Percentiles rank a stretch among this genome's conserved stretches.
Evolutionary conservation across 2,113 vertebrate species (phyloP).

Genomic region (Halcyon senegalensis): DNA sequence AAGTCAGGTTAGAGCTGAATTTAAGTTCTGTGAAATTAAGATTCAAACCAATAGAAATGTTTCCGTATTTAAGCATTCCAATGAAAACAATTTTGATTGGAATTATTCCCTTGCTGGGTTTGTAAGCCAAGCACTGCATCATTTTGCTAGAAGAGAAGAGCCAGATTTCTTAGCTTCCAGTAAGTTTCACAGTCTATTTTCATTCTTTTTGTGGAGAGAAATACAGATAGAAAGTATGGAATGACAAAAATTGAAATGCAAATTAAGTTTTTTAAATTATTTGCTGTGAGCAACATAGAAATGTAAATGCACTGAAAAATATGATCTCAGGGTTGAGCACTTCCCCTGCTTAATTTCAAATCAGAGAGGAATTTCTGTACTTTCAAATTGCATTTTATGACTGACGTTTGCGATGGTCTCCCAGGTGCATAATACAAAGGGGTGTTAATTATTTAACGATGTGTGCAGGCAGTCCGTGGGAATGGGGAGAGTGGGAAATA

Average conservation of each 20-base stretch:
- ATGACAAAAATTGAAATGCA: constrained; percentile 43
- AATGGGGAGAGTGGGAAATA: constrained; percentile 20
- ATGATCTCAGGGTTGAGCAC: neutral
- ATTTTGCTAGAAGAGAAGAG: constrained; percentile 33
- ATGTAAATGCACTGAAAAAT: constrained; percentile 17
- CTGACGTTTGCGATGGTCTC: neutral
- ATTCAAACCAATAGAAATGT: constrained; percentile 45
- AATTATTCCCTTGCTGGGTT: constrained; percentile 51
- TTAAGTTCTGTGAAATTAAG: constrained; percentile 43
- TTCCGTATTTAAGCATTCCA: constrained; percentile 43
- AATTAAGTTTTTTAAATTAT: constrained; percentile 13
- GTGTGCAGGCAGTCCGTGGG: neutral
- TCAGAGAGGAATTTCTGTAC: neutral
- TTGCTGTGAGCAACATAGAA: neutral
- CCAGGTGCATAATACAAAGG: constrained; percentile 2
- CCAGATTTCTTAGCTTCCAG: constrained; percentile 34
- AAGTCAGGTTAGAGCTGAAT: constrained; percentile 8
- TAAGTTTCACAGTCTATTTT: constrained; percentile 42
- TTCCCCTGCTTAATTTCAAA: constrained; percentile 5
- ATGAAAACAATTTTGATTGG: constrained; percentile 61
- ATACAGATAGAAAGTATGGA: constrained; percentile 1
- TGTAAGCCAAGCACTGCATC: constrained; percentile 48
- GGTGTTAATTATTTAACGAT: constrained; percentile 35
- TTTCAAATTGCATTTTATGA: neutral
- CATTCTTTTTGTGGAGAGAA: constrained; percentile 12